Evolutionary conservation across 2,888 invertebrate genomes (phyloP).

Genomic region (Pollenia labialis): DNA sequence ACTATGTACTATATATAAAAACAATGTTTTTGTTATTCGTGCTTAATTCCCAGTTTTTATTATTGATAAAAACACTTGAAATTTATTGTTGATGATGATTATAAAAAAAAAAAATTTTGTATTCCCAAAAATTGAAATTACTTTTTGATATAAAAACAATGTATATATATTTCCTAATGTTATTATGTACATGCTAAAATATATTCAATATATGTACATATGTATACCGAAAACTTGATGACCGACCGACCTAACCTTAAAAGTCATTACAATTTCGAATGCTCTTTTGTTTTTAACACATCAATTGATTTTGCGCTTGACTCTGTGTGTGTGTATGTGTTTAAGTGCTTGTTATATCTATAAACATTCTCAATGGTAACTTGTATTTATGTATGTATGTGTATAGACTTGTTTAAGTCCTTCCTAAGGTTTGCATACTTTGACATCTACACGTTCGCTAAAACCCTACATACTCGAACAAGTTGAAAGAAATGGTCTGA

Average conservation of each 20-base stretch:
- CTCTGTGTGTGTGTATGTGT: neutral
- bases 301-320: conserved; percentile 46
- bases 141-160: too few relatives aligned
- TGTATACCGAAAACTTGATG: conserved; percentile 1
- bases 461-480: conserved; percentile 10
- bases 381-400: neutral
- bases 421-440: conserved; percentile 24
- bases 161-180: neutral
- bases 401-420: conserved; percentile 8
- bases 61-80: too few relatives aligned
- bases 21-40: too few relatives aligned
- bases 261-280: conserved; percentile 51
- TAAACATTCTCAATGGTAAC: neutral
- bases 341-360: neutral
- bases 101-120: too few relatives aligned
- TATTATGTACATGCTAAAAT: neutral
- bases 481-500: conserved; percentile 34
- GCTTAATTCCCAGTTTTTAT: too few relatives aligned
- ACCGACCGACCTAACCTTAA: conserved; percentile 48
- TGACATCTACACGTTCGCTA: conserved; percentile 37
- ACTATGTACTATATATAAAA: too few relatives aligned
- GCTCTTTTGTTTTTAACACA: conserved; percentile 57
- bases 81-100: too few relatives aligned
- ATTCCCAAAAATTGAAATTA: too few relatives aligned
- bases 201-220: neutral